Percentiles rank a stretch among this genome's conserved stretches.
Evolutionary conservation across 2,888 invertebrate genomes (phyloP).

Genomic region (Lamellibrachia satsuma): DNA sequence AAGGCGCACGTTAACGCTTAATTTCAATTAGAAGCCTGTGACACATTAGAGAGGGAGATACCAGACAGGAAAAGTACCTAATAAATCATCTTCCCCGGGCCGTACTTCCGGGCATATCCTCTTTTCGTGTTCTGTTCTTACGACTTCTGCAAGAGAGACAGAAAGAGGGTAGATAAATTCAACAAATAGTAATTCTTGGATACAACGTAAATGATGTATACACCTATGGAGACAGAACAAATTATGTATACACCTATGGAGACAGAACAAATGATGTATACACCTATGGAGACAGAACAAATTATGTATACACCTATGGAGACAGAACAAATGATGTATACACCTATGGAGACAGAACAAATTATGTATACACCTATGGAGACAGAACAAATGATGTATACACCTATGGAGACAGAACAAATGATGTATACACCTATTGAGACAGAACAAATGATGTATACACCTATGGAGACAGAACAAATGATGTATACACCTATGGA

Average conservation of each 20-base stretch:
- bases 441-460: background rate
- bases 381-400: background rate
- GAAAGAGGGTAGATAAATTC: background rate
- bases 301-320: background rate
- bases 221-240: background rate
- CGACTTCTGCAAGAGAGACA: background rate
- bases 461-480: background rate
- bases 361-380: background rate
- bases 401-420: no score
- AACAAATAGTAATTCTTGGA: background rate
- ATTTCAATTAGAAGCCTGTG: background rate
- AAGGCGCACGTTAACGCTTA: background rate
- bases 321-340: background rate
- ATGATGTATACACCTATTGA: background rate
- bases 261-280: background rate
- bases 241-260: background rate
- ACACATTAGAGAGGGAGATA: background rate
- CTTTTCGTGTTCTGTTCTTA: background rate
- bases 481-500: background rate
- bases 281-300: background rate
- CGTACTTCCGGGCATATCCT: constrained; percentile 22
- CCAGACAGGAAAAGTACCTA: constrained; percentile 18
- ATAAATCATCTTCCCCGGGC: constrained; percentile 28
- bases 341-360: background rate
- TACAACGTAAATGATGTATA: background rate